Base-by-base conservation (phyloP, 2,113 vertebrate species). In the Ciconia maguari region DNA sequence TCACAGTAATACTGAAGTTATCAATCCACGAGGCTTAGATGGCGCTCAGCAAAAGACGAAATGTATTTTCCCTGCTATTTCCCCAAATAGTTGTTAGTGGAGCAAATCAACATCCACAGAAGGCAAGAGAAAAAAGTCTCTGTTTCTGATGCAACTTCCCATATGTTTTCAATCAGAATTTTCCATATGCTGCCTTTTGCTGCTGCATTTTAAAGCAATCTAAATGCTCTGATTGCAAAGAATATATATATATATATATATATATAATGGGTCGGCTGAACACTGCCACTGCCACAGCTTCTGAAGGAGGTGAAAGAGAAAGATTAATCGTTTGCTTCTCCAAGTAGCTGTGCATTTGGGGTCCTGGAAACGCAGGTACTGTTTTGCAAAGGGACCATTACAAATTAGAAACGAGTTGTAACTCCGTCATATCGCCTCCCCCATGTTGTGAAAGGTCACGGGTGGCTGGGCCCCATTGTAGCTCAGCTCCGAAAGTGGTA, bases 141-240 rank as follows among this genome's bases (percentile, higher is more conserved):
- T 51, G 4, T 51, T 93, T 79, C 81, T 93, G 83, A 76, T 89
- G 71, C 72, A 97, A 90, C 83, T 91, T 95, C 76, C 87, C 83
- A 34, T 15, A 25, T 83, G 89, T 60, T 92, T 92, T 91, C 80
- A 92, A 57, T 83, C 75, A 87, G 32, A 42, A 32, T 75, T 97
- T 93, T 85, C 83, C 91, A 84, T 36, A 41, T 29, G 51, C 14
- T 75, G 81, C 70, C 52, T 78, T 80, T 69, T 48, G 84, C 38
- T 64, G 69, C n/a, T 52, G 68, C 42, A 26, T 81, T 92, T 87
- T 54, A 79, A 92, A 87, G 30, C 0, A 0, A n/a, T 25, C 21
- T 6, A 82, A 78, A 55, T 25, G 25, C 44, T 90, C 36, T 11
- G 30, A 57, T 22, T 83, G 65, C 61, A 81, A 83, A 87, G 41